Conservation (phyloP, 2,797 vertebrate genomes). For the Peromyscus attwateri region DNA sequence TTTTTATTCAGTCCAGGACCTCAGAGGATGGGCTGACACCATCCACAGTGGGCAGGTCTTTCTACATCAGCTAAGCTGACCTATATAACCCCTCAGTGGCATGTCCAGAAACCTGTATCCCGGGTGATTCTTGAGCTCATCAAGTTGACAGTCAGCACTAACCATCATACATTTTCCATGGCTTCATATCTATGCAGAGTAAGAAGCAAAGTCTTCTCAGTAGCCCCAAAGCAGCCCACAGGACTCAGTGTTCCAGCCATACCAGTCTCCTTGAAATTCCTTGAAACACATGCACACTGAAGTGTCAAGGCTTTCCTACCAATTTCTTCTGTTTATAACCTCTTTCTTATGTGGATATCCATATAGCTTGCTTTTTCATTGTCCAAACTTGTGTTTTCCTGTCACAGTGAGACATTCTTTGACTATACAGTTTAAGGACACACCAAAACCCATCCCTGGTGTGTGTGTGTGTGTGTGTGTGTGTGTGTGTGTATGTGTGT, state of each 20-base stretch:
- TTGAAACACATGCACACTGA: neutral
- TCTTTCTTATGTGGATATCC: fast-evolving
- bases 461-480: neutral
- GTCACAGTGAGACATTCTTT: neutral
- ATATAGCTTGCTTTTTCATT: neutral
- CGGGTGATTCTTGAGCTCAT: neutral
- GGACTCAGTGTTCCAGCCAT: neutral
- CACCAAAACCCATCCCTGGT: neutral
- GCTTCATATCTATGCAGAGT: neutral
- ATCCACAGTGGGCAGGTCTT: neutral
- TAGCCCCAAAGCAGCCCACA: no score
- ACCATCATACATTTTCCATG: neutral
- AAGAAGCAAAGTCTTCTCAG: neutral
- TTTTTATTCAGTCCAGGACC: neutral
- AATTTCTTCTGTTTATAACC: neutral
- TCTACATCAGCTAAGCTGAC: neutral
- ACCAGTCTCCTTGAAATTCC: neutral
- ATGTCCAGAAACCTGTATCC: neutral
- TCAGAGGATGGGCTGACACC: neutral
- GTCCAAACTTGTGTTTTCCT: neutral
- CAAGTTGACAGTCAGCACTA: neutral
- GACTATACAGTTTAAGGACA: neutral
- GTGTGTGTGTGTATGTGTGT: neutral
- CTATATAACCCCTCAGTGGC: neutral
- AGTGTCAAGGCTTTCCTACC: neutral